phyloP scores from a whole-genome alignment of 2,797 vertebrate species.

The Sebastolobus altivelis region DNA sequence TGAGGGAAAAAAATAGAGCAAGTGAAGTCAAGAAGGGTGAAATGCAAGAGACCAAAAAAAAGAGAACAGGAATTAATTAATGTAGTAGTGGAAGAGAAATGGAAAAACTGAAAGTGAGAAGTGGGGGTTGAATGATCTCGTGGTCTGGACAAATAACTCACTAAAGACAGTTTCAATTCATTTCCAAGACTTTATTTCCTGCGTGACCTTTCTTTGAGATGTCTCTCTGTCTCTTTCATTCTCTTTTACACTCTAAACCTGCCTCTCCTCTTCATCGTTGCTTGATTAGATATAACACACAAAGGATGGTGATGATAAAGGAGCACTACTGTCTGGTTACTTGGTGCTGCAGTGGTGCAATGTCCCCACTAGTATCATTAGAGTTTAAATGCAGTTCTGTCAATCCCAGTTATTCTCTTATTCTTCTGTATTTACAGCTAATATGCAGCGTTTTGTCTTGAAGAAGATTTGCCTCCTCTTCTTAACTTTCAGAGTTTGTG shows the following conservation, averaged over 20 bases:
- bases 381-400: slow-evolving; percentile 4
- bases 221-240: not conserved
- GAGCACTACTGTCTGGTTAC: not conserved
- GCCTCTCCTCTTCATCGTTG: no score
- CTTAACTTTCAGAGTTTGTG: not conserved
- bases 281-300: not conserved
- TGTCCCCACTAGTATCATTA: not conserved
- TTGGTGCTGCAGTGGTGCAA: slow-evolving; percentile 2
- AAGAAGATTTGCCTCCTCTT: no score
- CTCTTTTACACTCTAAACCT: not conserved
- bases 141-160: slow-evolving; percentile 12
- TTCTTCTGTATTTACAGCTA: no score
- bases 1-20: slow-evolving; percentile 11
- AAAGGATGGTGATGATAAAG: not conserved
- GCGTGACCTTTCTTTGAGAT: slow-evolving; percentile 22
- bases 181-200: slow-evolving; percentile 9
- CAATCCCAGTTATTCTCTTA: no score
- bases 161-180: not conserved
- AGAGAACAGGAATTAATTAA: slow-evolving; percentile 1
- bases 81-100: not conserved
- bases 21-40: slow-evolving; percentile 16
- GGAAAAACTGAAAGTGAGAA: not conserved
- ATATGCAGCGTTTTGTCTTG: no score
- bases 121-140: not conserved
- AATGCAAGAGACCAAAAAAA: slow-evolving; percentile 12